These are phyloP conservation scores for Macrobrachium rosenbergii DNA, from an alignment of 1,140 invertebrate genomes.

Conservation along the genomic window DNA sequence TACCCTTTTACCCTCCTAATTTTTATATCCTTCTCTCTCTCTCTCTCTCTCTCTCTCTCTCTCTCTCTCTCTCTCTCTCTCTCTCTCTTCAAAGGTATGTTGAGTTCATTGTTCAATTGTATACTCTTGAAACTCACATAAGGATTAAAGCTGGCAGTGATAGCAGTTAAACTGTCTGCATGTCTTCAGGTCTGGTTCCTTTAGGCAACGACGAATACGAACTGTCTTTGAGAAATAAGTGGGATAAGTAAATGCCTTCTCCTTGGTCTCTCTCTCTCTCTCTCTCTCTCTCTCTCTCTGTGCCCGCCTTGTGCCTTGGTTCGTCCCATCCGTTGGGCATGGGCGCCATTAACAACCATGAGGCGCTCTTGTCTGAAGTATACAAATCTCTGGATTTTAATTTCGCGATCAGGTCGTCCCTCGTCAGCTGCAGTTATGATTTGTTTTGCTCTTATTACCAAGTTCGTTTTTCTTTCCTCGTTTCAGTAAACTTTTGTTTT, in stretches of 20 bases:
- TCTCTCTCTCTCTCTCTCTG: not conserved
- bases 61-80: slow-evolving; percentile 2
- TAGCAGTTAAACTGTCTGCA: not conserved
- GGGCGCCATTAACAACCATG: not conserved
- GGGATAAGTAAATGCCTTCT: not conserved
- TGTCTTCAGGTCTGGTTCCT: not conserved
- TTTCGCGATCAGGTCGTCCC: no score
- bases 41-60: slow-evolving; percentile 17
- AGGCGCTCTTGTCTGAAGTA: no score
- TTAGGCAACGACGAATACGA: not conserved
- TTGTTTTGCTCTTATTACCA: no score
- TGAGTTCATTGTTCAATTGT: not conserved
- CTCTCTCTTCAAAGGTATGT: not conserved
- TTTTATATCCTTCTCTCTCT: slow-evolving; percentile 6
- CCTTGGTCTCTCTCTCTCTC: slow-evolving; percentile 6
- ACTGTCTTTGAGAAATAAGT: no score
- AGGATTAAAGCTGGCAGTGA: not conserved
- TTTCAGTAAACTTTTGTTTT: no score
- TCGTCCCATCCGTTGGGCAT: slow-evolving; percentile 5
- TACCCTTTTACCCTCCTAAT: not conserved
- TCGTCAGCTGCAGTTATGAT: no score
- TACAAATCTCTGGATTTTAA: no score
- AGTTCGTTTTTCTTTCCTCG: no score
- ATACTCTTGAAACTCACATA: not conserved
- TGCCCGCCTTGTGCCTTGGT: slow-evolving; percentile 1